Conservation (phyloP, 2,888 invertebrate genomes). For the Pycnomerus fuliginosus region DNA sequence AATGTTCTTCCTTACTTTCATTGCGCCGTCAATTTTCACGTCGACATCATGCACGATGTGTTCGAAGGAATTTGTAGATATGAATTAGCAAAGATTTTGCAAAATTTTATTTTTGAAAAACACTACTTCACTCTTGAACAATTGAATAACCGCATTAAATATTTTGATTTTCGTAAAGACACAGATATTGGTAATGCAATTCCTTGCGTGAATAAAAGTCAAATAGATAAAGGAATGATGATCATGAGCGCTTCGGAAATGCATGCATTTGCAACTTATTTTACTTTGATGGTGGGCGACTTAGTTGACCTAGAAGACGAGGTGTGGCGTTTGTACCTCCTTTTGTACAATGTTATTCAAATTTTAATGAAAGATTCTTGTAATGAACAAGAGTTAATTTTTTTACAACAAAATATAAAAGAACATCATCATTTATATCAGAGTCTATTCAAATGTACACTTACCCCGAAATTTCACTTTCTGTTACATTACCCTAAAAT, state of each 20-base stretch:
- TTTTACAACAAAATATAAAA: not conserved
- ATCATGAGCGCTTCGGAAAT: not conserved
- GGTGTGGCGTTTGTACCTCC: not conserved
- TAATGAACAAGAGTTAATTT: not conserved
- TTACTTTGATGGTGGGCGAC: not conserved
- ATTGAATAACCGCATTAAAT: not conserved
- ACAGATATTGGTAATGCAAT: not conserved
- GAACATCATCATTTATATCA: not conserved
- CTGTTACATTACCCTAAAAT: not conserved
- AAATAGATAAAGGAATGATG: not conserved
- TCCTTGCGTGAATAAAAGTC: not conserved
- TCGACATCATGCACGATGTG: constrained; percentile 1
- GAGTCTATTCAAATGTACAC: not conserved
- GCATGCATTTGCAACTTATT: not conserved
- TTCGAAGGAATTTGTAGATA: constrained; percentile 1
- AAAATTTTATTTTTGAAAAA: not conserved
- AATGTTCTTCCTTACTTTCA: not conserved
- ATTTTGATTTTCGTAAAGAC: not conserved
- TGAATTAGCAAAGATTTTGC: not conserved
- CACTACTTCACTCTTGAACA: not conserved
- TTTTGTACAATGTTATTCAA: not conserved
- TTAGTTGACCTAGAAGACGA: not conserved
- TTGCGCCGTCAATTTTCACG: not conserved
- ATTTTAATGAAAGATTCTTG: not conserved
- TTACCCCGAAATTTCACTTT: constrained; percentile 1